Evolutionary conservation across 2,797 vertebrate genomes (phyloP).

Genomic region (Graptemys geographica): DNA sequence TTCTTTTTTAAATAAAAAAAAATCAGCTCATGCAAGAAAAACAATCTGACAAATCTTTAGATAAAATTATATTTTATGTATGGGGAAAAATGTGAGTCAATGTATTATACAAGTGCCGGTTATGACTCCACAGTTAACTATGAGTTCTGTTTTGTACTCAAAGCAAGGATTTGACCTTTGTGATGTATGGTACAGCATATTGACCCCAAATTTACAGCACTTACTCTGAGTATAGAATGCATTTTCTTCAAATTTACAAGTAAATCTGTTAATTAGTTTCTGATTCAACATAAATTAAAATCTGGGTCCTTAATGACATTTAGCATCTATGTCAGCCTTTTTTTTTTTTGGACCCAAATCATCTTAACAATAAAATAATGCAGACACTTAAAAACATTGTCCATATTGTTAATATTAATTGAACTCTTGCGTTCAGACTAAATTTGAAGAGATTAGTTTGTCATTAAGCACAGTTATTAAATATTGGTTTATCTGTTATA

Average conservation of each 20-base stretch:
- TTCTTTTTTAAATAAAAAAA: neutral
- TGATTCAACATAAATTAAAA: neutral
- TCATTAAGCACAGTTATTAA: neutral
- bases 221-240: neutral
- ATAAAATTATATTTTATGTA: neutral
- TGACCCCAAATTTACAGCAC: neutral
- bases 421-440: neutral
- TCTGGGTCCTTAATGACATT: neutral
- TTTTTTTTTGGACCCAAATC: neutral
- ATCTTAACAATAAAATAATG: neutral
- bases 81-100: neutral
- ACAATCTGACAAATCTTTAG: neutral
- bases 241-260: neutral
- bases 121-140: neutral
- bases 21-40: neutral
- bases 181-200: neutral
- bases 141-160: slow-evolving; percentile 6
- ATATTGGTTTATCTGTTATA: neutral
- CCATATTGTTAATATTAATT: neutral
- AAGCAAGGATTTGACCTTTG: neutral
- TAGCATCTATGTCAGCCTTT: neutral
- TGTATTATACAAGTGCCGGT: neutral
- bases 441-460: neutral
- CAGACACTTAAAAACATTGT: neutral
- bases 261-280: neutral